Evolutionary conservation across 2,888 invertebrate genomes (phyloP).

Genomic region (Trichogramma dendrolimi): DNA sequence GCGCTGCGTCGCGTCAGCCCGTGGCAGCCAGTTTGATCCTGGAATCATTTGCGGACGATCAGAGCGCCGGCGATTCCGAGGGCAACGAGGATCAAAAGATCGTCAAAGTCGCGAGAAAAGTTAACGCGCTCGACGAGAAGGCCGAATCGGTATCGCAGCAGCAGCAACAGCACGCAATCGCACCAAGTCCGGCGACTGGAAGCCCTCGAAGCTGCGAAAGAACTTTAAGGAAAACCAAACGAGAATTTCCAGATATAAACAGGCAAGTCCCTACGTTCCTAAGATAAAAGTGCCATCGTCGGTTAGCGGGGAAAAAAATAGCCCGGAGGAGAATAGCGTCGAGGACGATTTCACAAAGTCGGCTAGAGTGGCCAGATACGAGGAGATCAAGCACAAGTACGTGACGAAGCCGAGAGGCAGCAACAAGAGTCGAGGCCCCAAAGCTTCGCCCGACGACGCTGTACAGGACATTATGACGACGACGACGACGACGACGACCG

Average conservation of each 20-base stretch:
- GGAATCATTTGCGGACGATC: constrained; percentile 19
- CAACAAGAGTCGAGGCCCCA: constrained; percentile 15
- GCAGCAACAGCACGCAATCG: neutral
- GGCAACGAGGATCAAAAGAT: constrained; percentile 24
- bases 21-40: constrained; percentile 5
- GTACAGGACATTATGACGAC: neutral
- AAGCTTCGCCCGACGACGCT: constrained; percentile 11
- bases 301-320: neutral
- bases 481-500: constrained; percentile 6
- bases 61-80: constrained; percentile 10
- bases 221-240: constrained; percentile 9
- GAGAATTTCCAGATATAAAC: constrained; percentile 23
- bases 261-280: neutral
- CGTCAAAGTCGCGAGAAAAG: constrained; percentile 16
- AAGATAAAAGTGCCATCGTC: constrained; percentile 5
- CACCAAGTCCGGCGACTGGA: constrained; percentile 24
- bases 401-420: constrained; percentile 8
- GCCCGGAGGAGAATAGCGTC: constrained; percentile 4
- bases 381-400: constrained; percentile 19
- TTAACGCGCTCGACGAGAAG: neutral
- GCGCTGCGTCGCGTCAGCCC: constrained; percentile 11
- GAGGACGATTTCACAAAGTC: constrained; percentile 7
- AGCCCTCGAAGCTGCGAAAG: constrained; percentile 15
- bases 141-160: neutral
- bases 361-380: constrained; percentile 11